A percentile compares a stretch with the other conserved stretches of the same genome.
phyloP scores from a whole-genome alignment of 2,888 invertebrate genomes.

The Acleris emargana region DNA sequence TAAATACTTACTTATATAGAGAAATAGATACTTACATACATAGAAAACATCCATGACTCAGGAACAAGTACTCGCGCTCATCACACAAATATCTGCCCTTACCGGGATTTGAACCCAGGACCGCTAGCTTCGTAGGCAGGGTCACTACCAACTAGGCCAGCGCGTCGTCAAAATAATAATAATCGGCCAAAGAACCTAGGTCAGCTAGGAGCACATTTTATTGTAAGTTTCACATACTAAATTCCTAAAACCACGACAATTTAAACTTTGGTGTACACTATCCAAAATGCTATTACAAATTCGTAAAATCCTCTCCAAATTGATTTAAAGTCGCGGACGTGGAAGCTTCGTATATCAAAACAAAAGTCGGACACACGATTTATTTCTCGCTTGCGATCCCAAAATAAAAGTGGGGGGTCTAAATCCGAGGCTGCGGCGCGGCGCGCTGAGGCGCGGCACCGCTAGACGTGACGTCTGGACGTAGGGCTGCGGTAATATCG shows the following conservation, averaged over 20 bases:
- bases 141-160: no score
- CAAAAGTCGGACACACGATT: slow-evolving; percentile 26
- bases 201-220: no score
- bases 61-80: no score
- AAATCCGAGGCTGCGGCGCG: slow-evolving; percentile 13
- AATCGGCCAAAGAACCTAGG: no score
- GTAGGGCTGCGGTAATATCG: slow-evolving; percentile 39
- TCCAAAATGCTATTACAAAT: not conserved
- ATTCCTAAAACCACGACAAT: not conserved
- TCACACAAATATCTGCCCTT: no score
- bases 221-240: not conserved
- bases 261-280: not conserved
- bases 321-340: slow-evolving; percentile 3
- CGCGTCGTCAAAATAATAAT: no score
- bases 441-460: slow-evolving; percentile 43
- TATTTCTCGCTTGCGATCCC: slow-evolving; percentile 41
- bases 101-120: no score
- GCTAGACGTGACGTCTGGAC: slow-evolving; percentile 46
- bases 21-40: no score
- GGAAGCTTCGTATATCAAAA: slow-evolving; percentile 8
- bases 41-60: no score
- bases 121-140: no score
- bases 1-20: no score
- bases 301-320: slow-evolving; percentile 4
- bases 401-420: slow-evolving; percentile 33